Evolutionary conservation across 2,113 vertebrate genomes (phyloP), one percentile per base, ranked within the genome.

Genomic region (Talpa occidentalis): DNA sequence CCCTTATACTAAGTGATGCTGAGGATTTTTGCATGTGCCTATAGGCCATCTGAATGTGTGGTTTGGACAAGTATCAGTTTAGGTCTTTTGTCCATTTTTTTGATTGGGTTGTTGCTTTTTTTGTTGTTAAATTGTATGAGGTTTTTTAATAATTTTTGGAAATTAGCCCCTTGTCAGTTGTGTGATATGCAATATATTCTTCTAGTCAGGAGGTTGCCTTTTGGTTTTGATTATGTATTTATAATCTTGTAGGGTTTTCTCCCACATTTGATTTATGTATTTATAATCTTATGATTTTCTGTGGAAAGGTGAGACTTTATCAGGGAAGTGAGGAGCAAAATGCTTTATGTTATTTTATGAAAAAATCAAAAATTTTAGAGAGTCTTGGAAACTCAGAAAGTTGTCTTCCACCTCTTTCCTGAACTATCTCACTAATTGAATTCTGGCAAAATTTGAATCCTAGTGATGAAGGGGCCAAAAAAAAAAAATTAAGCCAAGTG

Each of bases 391-490:
- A 79, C 10, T 22, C 35, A 80, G 62, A 82, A 74, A 11, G 9
- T 6, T 22, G 0, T 84, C 73, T 83, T 87, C 56, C 12, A 90
- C 22, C 6, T 83, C 32, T 81, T 85, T 59, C 40, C 19, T 6
- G n/a, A 44, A 22, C 69, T 79, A 0, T 32, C 6, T 87, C 24
- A 47, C 9, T 80, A 40, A 83, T 28, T 78, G 60, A 85, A 85
- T 62, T 77, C 62, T 76, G n/a, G 69, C 24, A 84, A 93, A 77
- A 91, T 91, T 76, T 42, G 90, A 59, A 69, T 72, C 3, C 56
- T 77, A 77, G 12, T 84, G 88, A 32, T 44, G 3, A 8, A 19
- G 37, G 2, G 16, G 15, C 44, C 44, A 44, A 44, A 44, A 1
- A 22, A 2, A 35, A 67, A 26, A 37, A 54, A 17, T 19, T 26